phyloP scores from a whole-genome alignment of 1,140 invertebrate species.

The Polypedilum vanderplanki region DNA sequence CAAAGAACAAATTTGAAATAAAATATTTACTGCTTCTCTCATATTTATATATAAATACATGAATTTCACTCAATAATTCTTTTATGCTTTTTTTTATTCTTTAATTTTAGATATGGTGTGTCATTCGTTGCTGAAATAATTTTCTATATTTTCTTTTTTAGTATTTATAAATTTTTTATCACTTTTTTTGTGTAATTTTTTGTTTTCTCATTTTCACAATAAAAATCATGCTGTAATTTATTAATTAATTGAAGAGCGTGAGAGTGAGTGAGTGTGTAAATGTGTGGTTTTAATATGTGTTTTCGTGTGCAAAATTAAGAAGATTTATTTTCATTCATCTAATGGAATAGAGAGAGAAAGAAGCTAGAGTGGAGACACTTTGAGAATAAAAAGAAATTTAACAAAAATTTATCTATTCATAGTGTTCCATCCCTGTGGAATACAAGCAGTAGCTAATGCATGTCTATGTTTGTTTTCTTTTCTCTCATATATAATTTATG shows the following conservation, averaged over 20 bases:
- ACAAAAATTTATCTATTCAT: too few species aligned
- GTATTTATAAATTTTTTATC: background rate
- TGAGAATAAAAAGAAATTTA: too few species aligned
- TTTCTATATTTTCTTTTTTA: background rate
- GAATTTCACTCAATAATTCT: too few species aligned
- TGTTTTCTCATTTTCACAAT: background rate
- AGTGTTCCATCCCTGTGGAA: too few species aligned
- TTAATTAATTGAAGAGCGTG: background rate
- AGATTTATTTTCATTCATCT: background rate
- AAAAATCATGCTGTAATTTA: background rate
- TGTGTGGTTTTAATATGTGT: background rate
- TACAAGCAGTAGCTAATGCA: too few species aligned
- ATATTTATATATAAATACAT: too few species aligned
- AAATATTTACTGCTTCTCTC: background rate
- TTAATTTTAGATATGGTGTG: conserved; percentile 13
- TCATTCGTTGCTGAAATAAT: conserved; percentile 12
- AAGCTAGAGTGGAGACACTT: too few species aligned
- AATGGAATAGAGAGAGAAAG: too few species aligned
- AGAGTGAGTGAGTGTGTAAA: background rate
- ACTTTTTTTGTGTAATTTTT: background rate
- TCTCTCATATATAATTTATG: too few species aligned
- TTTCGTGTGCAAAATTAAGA: background rate
- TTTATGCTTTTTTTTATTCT: background rate
- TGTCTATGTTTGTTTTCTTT: too few species aligned
- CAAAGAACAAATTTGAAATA: background rate